These are phyloP conservation scores for Leucopternis melanops DNA, from an alignment of 2,113 vertebrate genomes.

Conservation along the genomic window DNA sequence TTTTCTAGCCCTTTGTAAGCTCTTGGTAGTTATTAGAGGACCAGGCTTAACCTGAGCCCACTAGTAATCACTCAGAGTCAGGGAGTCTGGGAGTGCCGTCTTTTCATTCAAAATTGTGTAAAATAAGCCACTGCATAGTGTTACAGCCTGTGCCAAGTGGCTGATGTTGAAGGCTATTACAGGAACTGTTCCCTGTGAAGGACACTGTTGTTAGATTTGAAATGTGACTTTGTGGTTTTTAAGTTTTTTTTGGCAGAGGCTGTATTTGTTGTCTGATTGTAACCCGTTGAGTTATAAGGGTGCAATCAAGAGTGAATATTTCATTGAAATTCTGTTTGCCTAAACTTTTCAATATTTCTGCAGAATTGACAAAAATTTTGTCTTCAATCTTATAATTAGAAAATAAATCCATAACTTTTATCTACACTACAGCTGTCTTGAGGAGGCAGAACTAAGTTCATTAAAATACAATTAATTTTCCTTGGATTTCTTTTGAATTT, in stretches of 20 bases:
- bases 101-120: neutral
- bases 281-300: neutral
- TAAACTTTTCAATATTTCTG: neutral
- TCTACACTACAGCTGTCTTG: neutral
- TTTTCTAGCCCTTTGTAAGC: neutral
- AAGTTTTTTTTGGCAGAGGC: neutral
- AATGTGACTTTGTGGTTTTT: neutral
- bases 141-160: neutral
- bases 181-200: neutral
- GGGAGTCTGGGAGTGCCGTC: neutral
- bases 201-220: neutral
- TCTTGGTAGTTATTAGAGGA: neutral
- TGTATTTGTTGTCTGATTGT: neutral
- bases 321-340: neutral
- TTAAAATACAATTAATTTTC: slow-evolving; percentile 6
- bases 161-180: neutral
- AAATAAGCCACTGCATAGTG: neutral
- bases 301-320: neutral
- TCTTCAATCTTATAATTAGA: neutral
- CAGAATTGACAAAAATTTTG: neutral
- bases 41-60: neutral
- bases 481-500: neutral
- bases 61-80: neutral
- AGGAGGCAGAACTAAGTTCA: neutral
- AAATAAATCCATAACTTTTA: neutral